phyloP scores from a whole-genome alignment of 2,113 vertebrate genomes.

The Gulo gulo region DNA sequence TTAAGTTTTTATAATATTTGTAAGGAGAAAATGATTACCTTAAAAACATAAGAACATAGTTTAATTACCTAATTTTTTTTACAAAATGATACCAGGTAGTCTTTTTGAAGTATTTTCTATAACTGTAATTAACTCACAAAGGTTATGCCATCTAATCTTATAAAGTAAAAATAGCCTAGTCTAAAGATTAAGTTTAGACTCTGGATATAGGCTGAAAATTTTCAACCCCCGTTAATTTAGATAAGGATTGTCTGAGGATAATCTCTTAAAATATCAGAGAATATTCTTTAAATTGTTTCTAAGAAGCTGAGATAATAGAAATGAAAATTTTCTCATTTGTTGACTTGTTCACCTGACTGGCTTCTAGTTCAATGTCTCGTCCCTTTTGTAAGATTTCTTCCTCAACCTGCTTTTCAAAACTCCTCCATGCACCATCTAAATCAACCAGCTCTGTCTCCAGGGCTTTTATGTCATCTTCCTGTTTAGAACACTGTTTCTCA shows the following conservation, averaged over 20 bases:
- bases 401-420: conserved; percentile 85
- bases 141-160: neutral
- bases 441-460: conserved; percentile 84
- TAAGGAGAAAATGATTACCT: neutral
- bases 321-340: neutral
- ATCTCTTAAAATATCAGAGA: conserved; percentile 17
- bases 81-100: neutral
- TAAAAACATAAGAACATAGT: neutral
- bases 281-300: conserved; percentile 8
- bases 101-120: neutral
- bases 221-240: neutral
- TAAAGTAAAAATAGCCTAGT: neutral
- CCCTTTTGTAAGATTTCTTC: conserved; percentile 76
- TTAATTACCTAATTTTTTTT: conserved; percentile 1
- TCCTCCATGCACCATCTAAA: conserved; percentile 85
- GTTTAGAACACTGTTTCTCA: conserved; percentile 80
- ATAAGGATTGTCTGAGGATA: neutral
- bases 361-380: conserved; percentile 85
- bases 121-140: neutral
- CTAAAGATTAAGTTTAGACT: conserved; percentile 43
- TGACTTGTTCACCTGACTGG: conserved; percentile 88
- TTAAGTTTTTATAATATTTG: conserved; percentile 29
- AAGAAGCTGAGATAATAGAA: conserved; percentile 33
- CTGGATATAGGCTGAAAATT: neutral
- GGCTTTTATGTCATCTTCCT: conserved; percentile 86